Evolutionary conservation across 2,888 invertebrate species (phyloP).

Genomic region (Tetragnatha montana): DNA sequence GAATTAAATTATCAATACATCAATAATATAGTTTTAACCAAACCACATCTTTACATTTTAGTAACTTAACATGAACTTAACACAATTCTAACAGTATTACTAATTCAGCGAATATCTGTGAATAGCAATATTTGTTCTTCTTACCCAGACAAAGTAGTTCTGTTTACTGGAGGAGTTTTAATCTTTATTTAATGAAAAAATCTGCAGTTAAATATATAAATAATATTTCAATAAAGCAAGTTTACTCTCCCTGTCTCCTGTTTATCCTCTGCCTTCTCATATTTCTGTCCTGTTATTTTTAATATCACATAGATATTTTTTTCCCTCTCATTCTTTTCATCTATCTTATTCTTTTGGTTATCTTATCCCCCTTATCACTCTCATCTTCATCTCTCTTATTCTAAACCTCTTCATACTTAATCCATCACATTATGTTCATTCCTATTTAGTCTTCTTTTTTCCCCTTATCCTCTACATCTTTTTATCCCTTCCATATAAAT

Average conservation of each 20-base stretch:
- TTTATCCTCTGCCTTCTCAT: background rate
- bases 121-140: background rate
- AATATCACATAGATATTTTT: background rate
- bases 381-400: background rate
- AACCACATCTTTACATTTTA: no score
- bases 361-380: background rate
- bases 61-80: no score
- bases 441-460: background rate
- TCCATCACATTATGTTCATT: background rate
- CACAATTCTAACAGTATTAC: no score
- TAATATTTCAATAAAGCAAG: background rate
- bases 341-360: background rate
- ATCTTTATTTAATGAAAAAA: conserved; percentile 11
- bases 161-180: background rate
- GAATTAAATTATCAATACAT: no score
- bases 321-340: background rate
- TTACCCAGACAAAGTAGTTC: background rate
- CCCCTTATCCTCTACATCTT: background rate
- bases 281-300: background rate
- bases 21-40: no score
- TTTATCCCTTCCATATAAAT: background rate
- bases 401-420: background rate
- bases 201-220: background rate
- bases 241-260: background rate
- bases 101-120: background rate